Percentiles rank a stretch among this genome's conserved stretches.
These are phyloP conservation scores for Hypena proboscidalis DNA, from an alignment of 2,888 invertebrate genomes.

Conservation along the genomic window DNA sequence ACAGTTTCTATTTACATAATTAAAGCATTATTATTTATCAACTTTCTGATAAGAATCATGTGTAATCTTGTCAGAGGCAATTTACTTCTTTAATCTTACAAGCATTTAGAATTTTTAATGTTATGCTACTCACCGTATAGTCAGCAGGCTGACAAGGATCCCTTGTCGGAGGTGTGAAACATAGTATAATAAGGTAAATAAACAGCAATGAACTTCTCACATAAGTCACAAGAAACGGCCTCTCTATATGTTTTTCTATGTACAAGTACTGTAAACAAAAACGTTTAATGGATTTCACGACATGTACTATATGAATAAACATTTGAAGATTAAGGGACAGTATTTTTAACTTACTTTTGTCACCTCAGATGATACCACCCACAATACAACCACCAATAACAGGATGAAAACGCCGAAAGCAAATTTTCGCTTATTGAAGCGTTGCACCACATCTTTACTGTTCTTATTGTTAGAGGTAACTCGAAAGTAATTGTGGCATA, in stretches of 20 bases:
- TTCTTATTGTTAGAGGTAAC: conserved; percentile 71
- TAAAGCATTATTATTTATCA: too few species aligned
- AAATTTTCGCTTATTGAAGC: conserved; percentile 81
- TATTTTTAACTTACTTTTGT: conserved; percentile 89
- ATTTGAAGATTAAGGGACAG: not conserved
- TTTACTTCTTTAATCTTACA: too few species aligned
- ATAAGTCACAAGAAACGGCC: conserved; percentile 98
- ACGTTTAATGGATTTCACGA: too few species aligned
- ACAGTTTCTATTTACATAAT: too few species aligned
- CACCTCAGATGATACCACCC: conserved; percentile 98
- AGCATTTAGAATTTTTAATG: not conserved
- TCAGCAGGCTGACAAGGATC: conserved; percentile 91
- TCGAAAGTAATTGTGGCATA: conserved; percentile 81
- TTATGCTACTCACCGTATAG: conserved; percentile 87
- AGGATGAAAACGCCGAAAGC: conserved; percentile 94
- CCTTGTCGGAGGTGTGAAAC: conserved; percentile 95
- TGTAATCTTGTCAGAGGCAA: not conserved
- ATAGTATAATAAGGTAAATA: conserved; percentile 94
- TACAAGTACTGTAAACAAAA: conserved; percentile 91
- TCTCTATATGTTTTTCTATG: conserved; percentile 93
- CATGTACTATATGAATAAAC: not conserved
- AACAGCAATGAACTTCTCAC: conserved; percentile 97
- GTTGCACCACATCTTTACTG: conserved; percentile 69
- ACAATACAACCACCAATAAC: conserved; percentile 96
- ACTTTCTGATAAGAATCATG: conserved; percentile 1